Conservation (phyloP, 2,113 vertebrate genomes). For the Urocitellus parryii region DNA sequence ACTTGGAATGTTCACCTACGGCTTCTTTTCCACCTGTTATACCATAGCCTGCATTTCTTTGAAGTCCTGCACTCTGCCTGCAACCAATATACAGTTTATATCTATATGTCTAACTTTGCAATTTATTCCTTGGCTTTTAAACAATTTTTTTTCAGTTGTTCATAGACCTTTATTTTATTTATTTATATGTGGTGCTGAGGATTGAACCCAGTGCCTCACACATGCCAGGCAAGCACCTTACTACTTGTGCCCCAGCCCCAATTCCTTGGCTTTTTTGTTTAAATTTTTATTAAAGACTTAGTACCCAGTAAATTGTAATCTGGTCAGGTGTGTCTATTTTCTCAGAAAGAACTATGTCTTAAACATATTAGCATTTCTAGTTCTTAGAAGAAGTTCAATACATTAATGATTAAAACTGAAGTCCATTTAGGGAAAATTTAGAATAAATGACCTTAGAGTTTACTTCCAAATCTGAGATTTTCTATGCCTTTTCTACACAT, state of each 20-base stretch:
- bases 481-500: not conserved
- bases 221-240: too few relatives aligned
- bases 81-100: not conserved
- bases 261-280: not conserved
- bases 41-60: not conserved
- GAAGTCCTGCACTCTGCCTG: not conserved
- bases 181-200: too few relatives aligned
- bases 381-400: not conserved
- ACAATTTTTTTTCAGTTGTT: too few relatives aligned
- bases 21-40: not conserved
- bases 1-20: not conserved
- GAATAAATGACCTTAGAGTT: not conserved
- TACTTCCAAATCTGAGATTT: slow-evolving; percentile 21
- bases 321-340: not conserved
- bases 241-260: too few relatives aligned
- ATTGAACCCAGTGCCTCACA: too few relatives aligned
- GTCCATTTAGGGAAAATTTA: slow-evolving; percentile 41
- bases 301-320: slow-evolving; percentile 18
- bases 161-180: too few relatives aligned
- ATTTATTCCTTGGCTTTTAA: not conserved
- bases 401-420: slow-evolving; percentile 47
- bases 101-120: not conserved
- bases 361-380: not conserved
- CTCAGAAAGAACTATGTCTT: not conserved
- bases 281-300: slow-evolving; percentile 12